phyloP scores from a whole-genome alignment of 2,888 invertebrate genomes.

The Eledona agricola region DNA sequence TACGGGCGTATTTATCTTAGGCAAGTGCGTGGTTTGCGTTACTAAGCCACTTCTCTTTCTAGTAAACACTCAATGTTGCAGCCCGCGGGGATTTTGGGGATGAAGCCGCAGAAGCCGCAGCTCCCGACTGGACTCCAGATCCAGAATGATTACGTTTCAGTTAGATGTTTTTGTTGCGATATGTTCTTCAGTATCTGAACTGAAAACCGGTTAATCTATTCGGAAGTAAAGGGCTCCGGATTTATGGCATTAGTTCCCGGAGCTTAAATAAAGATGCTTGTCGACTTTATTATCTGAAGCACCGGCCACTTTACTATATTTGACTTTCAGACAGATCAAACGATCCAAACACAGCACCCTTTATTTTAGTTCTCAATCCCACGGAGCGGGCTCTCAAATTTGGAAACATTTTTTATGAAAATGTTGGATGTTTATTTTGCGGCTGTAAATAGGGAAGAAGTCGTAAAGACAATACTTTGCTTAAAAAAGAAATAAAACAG shows the following conservation, averaged over 20 bases:
- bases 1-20: constrained; percentile 30
- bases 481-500: constrained; percentile 19
- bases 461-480: constrained; percentile 21
- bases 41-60: constrained; percentile 33
- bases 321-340: no score
- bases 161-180: constrained; percentile 32
- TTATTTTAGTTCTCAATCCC: no score
- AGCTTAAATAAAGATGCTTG: constrained; percentile 36
- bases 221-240: constrained; percentile 31
- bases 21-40: constrained; percentile 33
- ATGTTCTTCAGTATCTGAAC: constrained; percentile 34
- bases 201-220: constrained; percentile 33
- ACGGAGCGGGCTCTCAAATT: no score
- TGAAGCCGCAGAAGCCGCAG: constrained; percentile 30
- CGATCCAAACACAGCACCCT: no score
- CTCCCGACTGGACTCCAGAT: constrained; percentile 30
- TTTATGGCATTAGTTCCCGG: constrained; percentile 34
- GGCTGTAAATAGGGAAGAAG: constrained; percentile 13
- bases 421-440: no score
- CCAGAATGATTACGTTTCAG: constrained; percentile 35
- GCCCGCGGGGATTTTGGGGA: constrained; percentile 25
- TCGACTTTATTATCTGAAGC: constrained; percentile 31
- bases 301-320: constrained; percentile 22
- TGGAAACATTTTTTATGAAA: no score
- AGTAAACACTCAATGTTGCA: constrained; percentile 30